A percentile compares a stretch with the other conserved stretches of the same genome.
Evolutionary conservation across 1,140 invertebrate species (phyloP).

Genomic region (Gonioctena quinquepunctata): DNA sequence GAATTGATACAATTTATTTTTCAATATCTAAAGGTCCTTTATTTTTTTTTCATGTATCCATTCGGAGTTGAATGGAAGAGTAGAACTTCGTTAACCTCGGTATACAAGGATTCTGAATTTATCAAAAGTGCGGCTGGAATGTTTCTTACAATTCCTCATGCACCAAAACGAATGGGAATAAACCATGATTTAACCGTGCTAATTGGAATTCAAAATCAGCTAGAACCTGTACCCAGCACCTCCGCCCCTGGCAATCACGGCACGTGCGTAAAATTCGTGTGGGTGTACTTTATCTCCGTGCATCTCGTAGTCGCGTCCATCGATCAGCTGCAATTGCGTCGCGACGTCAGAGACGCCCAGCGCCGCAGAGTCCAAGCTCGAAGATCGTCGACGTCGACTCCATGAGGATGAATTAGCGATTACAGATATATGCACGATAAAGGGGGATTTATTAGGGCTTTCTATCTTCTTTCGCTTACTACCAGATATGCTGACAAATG

Average conservation of each 20-base stretch:
- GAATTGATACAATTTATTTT: no score
- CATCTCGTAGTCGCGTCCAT: background rate
- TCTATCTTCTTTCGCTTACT: background rate
- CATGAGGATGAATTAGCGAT: background rate
- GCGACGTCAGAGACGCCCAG: slow-evolving; percentile 1
- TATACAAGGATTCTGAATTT: no score
- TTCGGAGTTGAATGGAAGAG: no score
- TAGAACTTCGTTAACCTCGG: no score
- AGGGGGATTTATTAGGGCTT: background rate
- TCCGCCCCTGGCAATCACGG: background rate
- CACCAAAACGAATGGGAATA: no score
- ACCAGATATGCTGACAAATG: background rate
- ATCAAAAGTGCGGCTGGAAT: no score
- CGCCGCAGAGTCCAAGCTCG: background rate
- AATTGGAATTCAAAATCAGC: no score
- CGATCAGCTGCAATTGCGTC: background rate
- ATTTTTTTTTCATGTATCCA: no score
- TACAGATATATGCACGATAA: background rate
- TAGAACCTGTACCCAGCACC: no score
- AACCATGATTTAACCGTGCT: no score
- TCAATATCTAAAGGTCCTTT: no score
- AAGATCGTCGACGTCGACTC: background rate
- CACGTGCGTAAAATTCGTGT: background rate
- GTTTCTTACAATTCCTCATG: no score
- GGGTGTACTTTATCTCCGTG: background rate